Conservation (phyloP, 2,113 vertebrate species). For the Neotragus pygmaeus region DNA sequence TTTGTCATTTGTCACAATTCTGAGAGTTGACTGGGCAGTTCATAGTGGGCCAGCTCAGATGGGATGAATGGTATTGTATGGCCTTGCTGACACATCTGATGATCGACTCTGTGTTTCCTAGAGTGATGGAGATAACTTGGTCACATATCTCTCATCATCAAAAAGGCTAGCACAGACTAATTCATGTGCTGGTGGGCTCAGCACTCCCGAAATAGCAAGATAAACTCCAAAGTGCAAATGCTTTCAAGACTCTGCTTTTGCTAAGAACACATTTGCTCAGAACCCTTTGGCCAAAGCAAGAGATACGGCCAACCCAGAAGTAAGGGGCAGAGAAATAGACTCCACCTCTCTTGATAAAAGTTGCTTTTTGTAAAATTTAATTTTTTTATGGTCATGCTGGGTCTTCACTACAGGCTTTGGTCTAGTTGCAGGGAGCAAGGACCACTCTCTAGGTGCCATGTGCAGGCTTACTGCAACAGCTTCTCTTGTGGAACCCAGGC, state of each 20-base stretch:
- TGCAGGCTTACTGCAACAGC: background rate
- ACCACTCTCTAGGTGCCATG: background rate
- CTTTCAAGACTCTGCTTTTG: background rate
- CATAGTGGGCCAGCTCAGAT: background rate
- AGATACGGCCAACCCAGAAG: background rate
- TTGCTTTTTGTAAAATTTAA: background rate
- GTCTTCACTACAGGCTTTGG: background rate
- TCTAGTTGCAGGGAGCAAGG: background rate
- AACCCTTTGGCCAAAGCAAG: background rate
- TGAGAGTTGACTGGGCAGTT: background rate
- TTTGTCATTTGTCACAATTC: background rate
- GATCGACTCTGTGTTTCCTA: background rate
- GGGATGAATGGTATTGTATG: background rate
- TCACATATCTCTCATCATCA: background rate
- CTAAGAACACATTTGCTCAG: background rate
- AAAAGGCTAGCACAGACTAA: background rate
- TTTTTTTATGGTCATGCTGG: background rate
- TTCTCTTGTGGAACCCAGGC: background rate
- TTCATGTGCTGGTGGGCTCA: background rate
- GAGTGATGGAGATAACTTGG: background rate
- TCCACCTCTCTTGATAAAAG: background rate
- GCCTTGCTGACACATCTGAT: background rate
- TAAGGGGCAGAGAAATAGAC: background rate
- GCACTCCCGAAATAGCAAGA: background rate
- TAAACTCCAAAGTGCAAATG: background rate